Evolutionary conservation across 2,888 invertebrate genomes (phyloP).

Genomic region (Margaritifera margaritifera): DNA sequence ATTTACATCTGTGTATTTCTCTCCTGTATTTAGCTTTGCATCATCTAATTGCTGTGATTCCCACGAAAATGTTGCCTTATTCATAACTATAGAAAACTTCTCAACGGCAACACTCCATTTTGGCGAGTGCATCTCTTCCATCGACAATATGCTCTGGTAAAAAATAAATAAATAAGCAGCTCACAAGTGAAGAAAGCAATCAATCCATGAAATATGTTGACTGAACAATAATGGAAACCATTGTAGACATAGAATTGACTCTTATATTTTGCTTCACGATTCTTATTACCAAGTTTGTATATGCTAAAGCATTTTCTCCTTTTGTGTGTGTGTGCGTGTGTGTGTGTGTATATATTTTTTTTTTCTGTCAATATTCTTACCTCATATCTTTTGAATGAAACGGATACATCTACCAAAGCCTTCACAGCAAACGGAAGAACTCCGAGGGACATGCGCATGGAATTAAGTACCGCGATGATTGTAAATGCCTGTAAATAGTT

Average conservation of each 20-base stretch:
- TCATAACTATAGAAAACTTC: constrained; percentile 74
- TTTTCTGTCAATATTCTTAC: constrained; percentile 38
- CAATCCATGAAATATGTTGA: too few species aligned
- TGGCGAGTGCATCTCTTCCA: constrained; percentile 74
- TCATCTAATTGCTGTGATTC: constrained; percentile 29
- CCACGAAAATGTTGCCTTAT: constrained; percentile 76
- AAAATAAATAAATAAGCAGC: too few species aligned
- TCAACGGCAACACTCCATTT: constrained; percentile 73
- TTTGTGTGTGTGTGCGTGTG: too few species aligned
- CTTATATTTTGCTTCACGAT: too few species aligned
- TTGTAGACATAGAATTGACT: too few species aligned
- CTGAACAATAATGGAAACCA: too few species aligned
- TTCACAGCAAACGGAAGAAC: constrained; percentile 57
- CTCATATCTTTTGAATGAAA: constrained; percentile 59
- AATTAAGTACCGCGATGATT: constrained; percentile 56
- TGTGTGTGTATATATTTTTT: too few species aligned
- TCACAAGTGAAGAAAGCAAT: too few species aligned
- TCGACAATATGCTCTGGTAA: constrained; percentile 53
- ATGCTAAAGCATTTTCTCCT: too few species aligned
- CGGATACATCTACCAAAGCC: constrained; percentile 56
- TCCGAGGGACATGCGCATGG: constrained; percentile 58
- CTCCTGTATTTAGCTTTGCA: neutral
- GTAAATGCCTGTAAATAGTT: constrained; percentile 60
- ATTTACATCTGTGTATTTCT: neutral
- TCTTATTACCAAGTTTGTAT: too few species aligned